Evolutionary conservation across 2,113 vertebrate species (phyloP).

Genomic region (Sardina pilchardus): DNA sequence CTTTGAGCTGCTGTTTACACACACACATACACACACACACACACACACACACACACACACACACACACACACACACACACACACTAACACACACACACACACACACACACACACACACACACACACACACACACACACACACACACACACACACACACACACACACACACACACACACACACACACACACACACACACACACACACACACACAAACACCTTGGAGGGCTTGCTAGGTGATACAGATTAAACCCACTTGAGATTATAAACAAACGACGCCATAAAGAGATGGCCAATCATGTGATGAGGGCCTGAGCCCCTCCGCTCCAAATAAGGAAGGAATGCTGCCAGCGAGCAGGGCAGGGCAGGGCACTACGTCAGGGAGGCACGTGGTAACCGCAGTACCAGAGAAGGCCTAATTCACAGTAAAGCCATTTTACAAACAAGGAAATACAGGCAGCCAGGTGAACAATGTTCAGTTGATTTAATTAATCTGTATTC

Average conservation of each 20-base stretch:
- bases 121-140: neutral
- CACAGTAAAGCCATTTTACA: neutral
- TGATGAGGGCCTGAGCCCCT: neutral
- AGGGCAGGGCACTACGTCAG: neutral
- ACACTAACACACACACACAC: neutral
- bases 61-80: too few relatives aligned
- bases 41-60: neutral
- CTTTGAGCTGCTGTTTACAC: neutral
- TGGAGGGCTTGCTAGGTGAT: neutral
- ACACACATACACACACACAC: slow-evolving; percentile 11
- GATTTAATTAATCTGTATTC: neutral
- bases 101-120: neutral
- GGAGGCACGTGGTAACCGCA: neutral
- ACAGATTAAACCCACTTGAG: neutral
- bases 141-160: neutral
- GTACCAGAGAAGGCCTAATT: neutral
- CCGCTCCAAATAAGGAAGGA: neutral
- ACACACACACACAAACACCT: neutral
- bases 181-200: neutral
- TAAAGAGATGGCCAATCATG: neutral
- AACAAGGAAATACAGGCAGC: neutral
- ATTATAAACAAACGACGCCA: neutral
- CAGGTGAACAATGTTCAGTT: neutral
- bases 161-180: neutral
- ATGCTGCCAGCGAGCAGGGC: neutral